Conservation (phyloP, 2,888 invertebrate species). For the Parnassius apollo region DNA sequence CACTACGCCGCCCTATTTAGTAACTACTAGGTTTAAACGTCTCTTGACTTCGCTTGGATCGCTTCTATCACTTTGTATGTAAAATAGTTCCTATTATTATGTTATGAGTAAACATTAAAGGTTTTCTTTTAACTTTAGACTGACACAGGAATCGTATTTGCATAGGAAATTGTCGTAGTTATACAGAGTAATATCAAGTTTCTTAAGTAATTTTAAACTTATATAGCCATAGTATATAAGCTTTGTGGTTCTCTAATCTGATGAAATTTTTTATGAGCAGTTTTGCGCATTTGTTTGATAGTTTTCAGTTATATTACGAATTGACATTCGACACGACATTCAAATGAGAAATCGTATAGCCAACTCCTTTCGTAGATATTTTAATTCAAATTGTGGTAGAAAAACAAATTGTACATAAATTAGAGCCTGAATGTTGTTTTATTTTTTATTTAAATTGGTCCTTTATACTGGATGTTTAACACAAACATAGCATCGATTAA, state of each 20-base stretch:
- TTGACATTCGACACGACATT: neutral
- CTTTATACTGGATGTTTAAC: neutral
- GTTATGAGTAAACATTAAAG: constrained; percentile 28
- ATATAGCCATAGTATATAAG: too few relatives aligned
- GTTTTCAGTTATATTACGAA: too few relatives aligned
- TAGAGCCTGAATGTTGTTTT: neutral
- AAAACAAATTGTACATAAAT: neutral
- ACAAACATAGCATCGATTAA: neutral
- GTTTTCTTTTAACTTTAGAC: constrained; percentile 5
- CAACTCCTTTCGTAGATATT: neutral
- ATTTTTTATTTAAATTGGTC: neutral
- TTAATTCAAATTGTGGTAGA: neutral
- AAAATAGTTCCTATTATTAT: constrained; percentile 62
- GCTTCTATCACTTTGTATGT: constrained; percentile 49
- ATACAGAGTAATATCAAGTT: neutral
- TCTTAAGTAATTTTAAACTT: too few relatives aligned
- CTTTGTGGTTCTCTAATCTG: too few relatives aligned
- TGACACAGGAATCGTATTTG: constrained; percentile 20
- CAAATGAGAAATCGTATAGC: neutral
- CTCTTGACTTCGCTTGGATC: constrained; percentile 55
- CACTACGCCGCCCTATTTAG: constrained; percentile 28
- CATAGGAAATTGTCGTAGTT: neutral
- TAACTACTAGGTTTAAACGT: constrained; percentile 35
- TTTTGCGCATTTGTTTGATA: too few relatives aligned
- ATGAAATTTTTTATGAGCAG: too few relatives aligned